Evolutionary conservation across 2,113 vertebrate species (phyloP).

Genomic region (Oreochromis niloticus): DNA sequence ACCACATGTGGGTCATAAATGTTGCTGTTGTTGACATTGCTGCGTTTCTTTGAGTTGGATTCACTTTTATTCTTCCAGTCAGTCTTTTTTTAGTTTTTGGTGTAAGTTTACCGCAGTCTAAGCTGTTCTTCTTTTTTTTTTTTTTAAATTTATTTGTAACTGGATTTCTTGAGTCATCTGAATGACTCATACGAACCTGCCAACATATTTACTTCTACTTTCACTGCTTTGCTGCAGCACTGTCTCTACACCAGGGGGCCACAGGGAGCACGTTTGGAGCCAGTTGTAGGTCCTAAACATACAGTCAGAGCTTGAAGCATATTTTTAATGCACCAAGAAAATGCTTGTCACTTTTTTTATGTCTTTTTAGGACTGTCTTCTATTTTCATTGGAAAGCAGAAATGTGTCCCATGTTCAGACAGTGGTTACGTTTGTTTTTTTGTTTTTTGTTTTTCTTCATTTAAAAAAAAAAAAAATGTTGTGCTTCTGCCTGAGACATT

Average conservation of each 20-base stretch:
- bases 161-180: slow-evolving; percentile 32
- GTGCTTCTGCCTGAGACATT: neutral
- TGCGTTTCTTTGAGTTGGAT: neutral
- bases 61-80: neutral
- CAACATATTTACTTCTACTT: slow-evolving; percentile 13
- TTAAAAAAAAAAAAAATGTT: neutral
- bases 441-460: neutral
- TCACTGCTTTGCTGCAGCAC: neutral
- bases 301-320: neutral
- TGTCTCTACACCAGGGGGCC: slow-evolving; percentile 35
- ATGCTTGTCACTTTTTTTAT: neutral
- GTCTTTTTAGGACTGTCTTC: neutral
- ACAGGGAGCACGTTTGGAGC: neutral
- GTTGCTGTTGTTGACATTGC: neutral
- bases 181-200: slow-evolving; percentile 26
- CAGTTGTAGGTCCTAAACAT: neutral
- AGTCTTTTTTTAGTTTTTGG: neutral
- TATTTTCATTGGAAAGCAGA: neutral
- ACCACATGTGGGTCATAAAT: neutral
- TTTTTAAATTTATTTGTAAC: neutral
- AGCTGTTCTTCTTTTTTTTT: neutral
- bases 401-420: neutral
- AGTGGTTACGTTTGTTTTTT: neutral
- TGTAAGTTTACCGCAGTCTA: neutral
- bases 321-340: neutral